These are phyloP conservation scores for Gadus macrocephalus DNA, from an alignment of 2,113 vertebrate species.

Conservation along the genomic window DNA sequence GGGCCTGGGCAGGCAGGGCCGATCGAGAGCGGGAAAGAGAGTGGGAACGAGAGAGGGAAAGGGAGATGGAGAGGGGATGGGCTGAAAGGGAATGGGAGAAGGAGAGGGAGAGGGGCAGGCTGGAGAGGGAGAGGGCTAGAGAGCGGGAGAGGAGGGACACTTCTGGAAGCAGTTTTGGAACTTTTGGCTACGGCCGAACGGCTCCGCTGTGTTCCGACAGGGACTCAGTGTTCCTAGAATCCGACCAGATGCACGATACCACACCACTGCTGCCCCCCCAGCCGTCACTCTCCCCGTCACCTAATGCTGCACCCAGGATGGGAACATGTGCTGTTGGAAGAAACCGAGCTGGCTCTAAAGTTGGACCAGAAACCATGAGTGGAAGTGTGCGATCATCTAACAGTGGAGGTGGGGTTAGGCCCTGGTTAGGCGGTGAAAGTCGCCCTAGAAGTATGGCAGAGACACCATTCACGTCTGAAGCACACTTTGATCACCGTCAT, in stretches of 20 bases:
- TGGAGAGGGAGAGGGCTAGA: conserved; percentile 61
- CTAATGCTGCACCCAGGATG: conserved; percentile 61
- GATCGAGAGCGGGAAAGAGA: conserved; percentile 59
- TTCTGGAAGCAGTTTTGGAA: conserved; percentile 47
- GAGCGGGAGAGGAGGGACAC: conserved; percentile 57
- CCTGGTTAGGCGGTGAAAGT: conserved; percentile 35
- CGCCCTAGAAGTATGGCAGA: conserved; percentile 35
- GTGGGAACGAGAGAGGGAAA: conserved; percentile 46
- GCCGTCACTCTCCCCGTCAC: conserved; percentile 58
- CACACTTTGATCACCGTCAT: conserved; percentile 34
- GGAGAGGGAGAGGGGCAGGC: conserved; percentile 57
- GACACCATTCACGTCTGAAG: conserved; percentile 38
- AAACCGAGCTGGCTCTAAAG: conserved; percentile 57
- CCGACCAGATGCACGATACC: conserved; percentile 66
- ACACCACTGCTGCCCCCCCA: conserved; percentile 63
- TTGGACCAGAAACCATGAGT: conserved; percentile 39
- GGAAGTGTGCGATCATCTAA: conserved; percentile 44
- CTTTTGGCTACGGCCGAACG: conserved; percentile 58
- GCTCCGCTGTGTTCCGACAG: conserved; percentile 56
- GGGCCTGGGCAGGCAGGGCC: conserved; percentile 45
- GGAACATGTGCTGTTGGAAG: conserved; percentile 60
- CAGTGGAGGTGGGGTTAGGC: conserved; percentile 46
- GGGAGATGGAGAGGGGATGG: conserved; percentile 65
- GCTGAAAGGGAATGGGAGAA: conserved; percentile 62
- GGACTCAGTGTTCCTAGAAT: conserved; percentile 64